A percentile compares a stretch with the other conserved stretches of the same genome.
These are phyloP conservation scores for Anarhynchus alexandrinus DNA, from an alignment of 2,113 vertebrate genomes.

Conservation along the genomic window DNA sequence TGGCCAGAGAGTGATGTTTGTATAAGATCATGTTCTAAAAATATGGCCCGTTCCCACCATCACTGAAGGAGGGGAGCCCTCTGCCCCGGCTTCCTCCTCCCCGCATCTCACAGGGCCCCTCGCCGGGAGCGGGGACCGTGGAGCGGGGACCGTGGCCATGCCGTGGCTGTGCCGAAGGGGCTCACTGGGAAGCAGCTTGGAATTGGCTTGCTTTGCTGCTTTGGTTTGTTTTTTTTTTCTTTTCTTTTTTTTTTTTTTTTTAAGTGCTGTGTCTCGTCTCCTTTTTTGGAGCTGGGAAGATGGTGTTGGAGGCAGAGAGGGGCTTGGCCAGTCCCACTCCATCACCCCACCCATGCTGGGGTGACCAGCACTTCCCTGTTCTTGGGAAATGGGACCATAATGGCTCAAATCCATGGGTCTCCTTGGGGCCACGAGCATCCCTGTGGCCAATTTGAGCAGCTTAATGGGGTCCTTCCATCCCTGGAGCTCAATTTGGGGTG, in stretches of 20 bases:
- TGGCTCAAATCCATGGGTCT: rapidly evolving
- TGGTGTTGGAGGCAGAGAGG: rapidly evolving
- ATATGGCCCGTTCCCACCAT: constrained; percentile 52
- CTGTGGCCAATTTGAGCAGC: rapidly evolving
- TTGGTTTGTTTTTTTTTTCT: too few relatives aligned
- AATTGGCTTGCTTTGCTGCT: rapidly evolving
- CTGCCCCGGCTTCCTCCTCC: background rate
- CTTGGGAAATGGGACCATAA: rapidly evolving
- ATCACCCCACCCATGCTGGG: background rate
- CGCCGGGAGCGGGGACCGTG: background rate
- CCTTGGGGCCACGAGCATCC: background rate
- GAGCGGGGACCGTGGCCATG: background rate
- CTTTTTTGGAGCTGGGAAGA: constrained; percentile 35
- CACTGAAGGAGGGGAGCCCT: background rate
- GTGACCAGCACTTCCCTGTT: rapidly evolving
- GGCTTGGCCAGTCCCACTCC: rapidly evolving
- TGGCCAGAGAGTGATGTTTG: constrained; percentile 55
- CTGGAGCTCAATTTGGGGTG: background rate
- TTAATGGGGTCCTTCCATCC: rapidly evolving
- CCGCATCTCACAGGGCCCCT: background rate
- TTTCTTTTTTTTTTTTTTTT: background rate
- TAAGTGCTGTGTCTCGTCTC: background rate
- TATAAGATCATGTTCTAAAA: constrained; percentile 62
- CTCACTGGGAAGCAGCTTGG: rapidly evolving
- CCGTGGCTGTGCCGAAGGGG: background rate